Evolutionary conservation across 2,113 vertebrate species (phyloP).

Genomic region (Scortum barcoo): DNA sequence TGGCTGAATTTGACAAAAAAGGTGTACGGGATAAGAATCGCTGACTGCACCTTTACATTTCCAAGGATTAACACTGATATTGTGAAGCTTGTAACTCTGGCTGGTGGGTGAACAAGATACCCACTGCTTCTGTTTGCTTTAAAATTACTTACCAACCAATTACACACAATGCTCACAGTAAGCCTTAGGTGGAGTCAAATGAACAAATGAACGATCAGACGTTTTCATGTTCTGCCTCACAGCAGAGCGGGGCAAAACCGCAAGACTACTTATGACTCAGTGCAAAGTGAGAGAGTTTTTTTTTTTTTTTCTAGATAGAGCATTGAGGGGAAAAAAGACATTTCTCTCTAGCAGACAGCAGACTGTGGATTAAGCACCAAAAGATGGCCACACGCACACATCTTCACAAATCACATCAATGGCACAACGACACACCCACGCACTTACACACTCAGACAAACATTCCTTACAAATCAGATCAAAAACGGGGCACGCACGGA

Average conservation of each 20-base stretch:
- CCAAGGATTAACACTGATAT: neutral
- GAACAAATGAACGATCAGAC: conserved; percentile 1
- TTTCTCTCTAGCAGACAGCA: conserved; percentile 37
- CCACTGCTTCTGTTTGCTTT: conserved; percentile 10
- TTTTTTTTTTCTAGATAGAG: conserved; percentile 9
- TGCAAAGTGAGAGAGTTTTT: conserved; percentile 15
- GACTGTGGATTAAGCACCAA: conserved; percentile 67
- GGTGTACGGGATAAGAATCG: too few relatives aligned
- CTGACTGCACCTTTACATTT: neutral
- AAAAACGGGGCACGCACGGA: conserved; percentile 56
- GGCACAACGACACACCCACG: conserved; percentile 47
- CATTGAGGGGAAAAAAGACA: neutral
- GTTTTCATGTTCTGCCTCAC: neutral
- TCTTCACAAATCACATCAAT: conserved; percentile 73
- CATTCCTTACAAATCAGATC: conserved; percentile 71
- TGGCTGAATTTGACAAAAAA: too few relatives aligned
- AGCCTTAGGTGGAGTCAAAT: conserved; percentile 18
- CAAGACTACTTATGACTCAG: conserved; percentile 30
- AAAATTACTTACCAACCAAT: conserved; percentile 11
- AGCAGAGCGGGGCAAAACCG: conserved; percentile 23
- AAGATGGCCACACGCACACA: conserved; percentile 58
- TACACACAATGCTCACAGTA: neutral
- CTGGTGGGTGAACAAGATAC: neutral
- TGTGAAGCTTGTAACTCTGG: neutral
- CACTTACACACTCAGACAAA: conserved; percentile 57